Conservation (phyloP, 2,113 vertebrate genomes). For the Grammomys surdaster region DNA sequence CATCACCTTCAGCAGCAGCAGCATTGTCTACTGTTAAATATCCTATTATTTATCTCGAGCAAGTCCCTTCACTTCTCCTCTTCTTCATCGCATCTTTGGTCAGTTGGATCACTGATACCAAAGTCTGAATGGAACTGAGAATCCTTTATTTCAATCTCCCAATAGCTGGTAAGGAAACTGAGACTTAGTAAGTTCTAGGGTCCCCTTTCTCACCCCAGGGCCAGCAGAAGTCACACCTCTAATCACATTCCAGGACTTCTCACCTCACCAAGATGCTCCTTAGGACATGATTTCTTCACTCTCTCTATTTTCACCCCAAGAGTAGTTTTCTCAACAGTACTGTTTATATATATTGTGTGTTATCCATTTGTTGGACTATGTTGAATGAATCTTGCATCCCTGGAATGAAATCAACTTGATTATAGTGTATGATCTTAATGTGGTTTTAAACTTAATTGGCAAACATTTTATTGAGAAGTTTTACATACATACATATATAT, state of each 20-base stretch:
- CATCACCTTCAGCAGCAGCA: not conserved
- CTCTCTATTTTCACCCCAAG: not conserved
- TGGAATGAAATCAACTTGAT: not conserved
- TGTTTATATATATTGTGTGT: not conserved
- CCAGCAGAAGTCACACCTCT: not conserved
- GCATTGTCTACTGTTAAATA: not conserved
- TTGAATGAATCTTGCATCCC: not conserved
- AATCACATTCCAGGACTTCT: not conserved
- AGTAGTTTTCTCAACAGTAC: not conserved
- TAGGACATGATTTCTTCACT: not conserved
- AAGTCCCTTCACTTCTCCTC: not conserved
- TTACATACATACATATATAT: too few relatives aligned
- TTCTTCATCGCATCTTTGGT: not conserved
- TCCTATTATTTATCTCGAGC: not conserved
- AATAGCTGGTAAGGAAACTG: constrained; percentile 2
- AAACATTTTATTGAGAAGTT: not conserved
- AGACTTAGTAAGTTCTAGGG: not conserved
- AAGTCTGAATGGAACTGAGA: not conserved
- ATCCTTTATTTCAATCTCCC: not conserved
- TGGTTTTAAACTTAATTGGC: not conserved
- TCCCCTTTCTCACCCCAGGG: too few relatives aligned
- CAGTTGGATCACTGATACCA: not conserved
- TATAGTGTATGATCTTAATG: not conserved
- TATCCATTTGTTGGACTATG: not conserved
- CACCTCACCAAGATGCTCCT: not conserved